phyloP scores from a whole-genome alignment of 2,113 vertebrate species.

The Sciurus niger region DNA sequence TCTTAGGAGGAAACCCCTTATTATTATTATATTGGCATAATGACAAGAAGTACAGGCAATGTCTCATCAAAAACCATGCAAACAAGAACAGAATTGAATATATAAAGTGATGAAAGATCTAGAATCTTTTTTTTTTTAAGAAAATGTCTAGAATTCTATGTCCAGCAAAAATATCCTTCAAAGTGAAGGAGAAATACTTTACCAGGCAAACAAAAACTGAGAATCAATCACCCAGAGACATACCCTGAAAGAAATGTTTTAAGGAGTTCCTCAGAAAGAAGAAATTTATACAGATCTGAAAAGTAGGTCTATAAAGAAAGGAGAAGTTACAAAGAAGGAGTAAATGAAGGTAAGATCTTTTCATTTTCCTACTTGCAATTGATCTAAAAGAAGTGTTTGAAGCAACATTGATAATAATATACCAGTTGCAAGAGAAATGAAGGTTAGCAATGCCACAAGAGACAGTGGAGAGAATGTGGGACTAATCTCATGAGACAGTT shows the following conservation, averaged over 20 bases:
- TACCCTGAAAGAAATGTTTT: neutral
- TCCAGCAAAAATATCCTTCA: neutral
- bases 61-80: neutral
- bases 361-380: neutral
- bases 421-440: neutral
- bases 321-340: neutral
- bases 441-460: neutral
- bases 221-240: neutral
- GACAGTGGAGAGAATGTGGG: neutral
- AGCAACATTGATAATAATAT: neutral
- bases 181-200: neutral
- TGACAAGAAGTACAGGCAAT: neutral
- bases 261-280: neutral
- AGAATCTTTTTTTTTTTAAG: no score
- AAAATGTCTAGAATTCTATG: neutral
- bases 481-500: neutral
- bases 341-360: neutral
- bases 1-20: neutral
- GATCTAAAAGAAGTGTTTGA: neutral
- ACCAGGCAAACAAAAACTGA: neutral
- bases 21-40: neutral
- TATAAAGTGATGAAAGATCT: neutral
- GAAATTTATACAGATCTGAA: neutral
- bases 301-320: neutral
- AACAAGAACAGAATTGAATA: neutral